A percentile compares a stretch with the other conserved stretches of the same genome.
phyloP scores from a whole-genome alignment of 2,888 invertebrate genomes.

The Mythimna albipuncta region DNA sequence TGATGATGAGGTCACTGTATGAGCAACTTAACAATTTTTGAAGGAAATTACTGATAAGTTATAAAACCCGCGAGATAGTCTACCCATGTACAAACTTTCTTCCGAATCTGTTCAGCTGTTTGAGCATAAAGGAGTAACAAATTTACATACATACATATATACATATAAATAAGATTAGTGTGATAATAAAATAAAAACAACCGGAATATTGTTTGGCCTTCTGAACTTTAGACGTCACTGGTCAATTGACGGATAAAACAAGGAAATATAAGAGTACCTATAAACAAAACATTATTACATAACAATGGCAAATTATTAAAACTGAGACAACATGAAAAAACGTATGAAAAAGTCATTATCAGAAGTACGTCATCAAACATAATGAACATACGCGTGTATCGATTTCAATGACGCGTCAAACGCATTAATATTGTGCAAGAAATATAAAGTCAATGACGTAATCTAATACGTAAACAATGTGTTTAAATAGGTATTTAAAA shows the following conservation, averaged over 20 bases:
- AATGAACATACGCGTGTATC: neutral
- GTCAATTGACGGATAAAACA: neutral
- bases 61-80: neutral
- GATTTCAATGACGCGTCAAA: neutral
- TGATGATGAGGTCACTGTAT: neutral
- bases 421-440: constrained; percentile 27
- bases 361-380: neutral
- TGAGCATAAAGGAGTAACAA: too few species aligned
- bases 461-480: constrained; percentile 9
- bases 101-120: too few species aligned
- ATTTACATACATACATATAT: too few species aligned
- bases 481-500: constrained; percentile 9
- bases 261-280: neutral
- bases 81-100: too few species aligned
- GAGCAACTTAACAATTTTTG: neutral
- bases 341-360: neutral
- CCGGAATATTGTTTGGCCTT: constrained; percentile 3
- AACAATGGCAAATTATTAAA: constrained; percentile 6
- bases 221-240: neutral
- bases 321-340: neutral
- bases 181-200: too few species aligned
- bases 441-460: constrained; percentile 10
- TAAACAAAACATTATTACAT: neutral
- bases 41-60: neutral
- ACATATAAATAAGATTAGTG: too few species aligned